Conservation (phyloP, 2,888 invertebrate genomes). For the Lordiphosa fenestrarum region DNA sequence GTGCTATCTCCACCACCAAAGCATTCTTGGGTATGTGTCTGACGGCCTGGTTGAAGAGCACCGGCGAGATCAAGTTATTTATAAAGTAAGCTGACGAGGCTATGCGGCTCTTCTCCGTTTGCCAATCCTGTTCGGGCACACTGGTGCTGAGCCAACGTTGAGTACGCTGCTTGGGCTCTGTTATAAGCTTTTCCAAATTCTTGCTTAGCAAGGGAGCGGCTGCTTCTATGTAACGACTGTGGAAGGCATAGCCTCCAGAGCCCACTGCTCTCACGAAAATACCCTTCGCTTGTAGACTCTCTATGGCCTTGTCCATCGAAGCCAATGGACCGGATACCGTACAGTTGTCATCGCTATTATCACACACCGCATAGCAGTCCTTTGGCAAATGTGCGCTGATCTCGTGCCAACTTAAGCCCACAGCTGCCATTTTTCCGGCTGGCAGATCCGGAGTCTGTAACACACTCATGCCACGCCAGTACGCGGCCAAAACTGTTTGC, state of each 20-base stretch:
- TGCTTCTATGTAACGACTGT: constrained; percentile 92
- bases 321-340: constrained; percentile 93
- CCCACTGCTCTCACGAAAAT: constrained; percentile 92
- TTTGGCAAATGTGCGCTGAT: constrained; percentile 86
- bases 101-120: constrained; percentile 85
- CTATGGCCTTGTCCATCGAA: constrained; percentile 85
- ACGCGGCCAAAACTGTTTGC: constrained; percentile 96
- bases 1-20: constrained; percentile 94
- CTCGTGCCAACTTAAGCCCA: constrained; percentile 94
- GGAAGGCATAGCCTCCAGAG: constrained; percentile 94
- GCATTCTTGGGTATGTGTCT: constrained; percentile 92
- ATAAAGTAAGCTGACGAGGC: constrained; percentile 97
- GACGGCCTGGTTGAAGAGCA: constrained; percentile 94
- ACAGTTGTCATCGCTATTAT: constrained; percentile 96
- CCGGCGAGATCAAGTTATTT: constrained; percentile 96
- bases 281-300: constrained; percentile 85
- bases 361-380: constrained; percentile 94
- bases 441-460: constrained; percentile 85
- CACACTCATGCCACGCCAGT: constrained; percentile 93
- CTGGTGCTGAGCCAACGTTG: constrained; percentile 95
- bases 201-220: constrained; percentile 90
- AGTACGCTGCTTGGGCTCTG: constrained; percentile 88
- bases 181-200: constrained; percentile 89
- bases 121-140: constrained; percentile 92
- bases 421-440: constrained; percentile 93